These are phyloP conservation scores for Varecia variegata DNA, from an alignment of 2,797 vertebrate genomes.

Conservation along the genomic window DNA sequence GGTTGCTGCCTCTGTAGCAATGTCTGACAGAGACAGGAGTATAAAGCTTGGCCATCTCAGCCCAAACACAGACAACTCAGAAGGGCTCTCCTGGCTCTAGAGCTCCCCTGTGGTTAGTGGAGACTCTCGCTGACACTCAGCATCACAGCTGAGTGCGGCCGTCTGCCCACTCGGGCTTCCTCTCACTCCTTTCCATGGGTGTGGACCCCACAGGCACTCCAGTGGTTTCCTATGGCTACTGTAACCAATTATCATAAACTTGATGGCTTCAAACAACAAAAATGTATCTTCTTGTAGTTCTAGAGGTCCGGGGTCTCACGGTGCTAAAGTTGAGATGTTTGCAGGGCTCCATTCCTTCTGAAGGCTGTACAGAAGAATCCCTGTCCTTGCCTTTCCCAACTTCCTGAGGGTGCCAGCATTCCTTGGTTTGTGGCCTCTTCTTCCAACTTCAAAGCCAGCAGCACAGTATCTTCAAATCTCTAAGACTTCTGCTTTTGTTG, in stretches of 20 bases:
- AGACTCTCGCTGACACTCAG: neutral
- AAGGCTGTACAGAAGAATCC: neutral
- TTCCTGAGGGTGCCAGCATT: neutral
- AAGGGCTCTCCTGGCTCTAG: neutral
- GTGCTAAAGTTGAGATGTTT: neutral
- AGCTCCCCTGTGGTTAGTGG: neutral
- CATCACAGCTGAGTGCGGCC: neutral
- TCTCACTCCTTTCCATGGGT: neutral
- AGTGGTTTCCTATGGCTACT: neutral
- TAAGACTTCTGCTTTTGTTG: neutral
- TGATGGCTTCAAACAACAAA: neutral
- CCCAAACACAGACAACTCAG: neutral
- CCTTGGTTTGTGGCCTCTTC: neutral
- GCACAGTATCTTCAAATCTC: neutral
- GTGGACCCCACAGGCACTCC: neutral
- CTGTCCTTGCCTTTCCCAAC: neutral
- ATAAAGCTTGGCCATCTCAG: neutral
- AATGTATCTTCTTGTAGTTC: neutral
- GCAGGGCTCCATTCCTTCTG: neutral
- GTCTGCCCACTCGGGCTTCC: neutral
- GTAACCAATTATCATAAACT: neutral
- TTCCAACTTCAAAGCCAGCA: neutral
- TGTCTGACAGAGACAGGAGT: too few relatives aligned
- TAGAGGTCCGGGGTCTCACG: neutral
- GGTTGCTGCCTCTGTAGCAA: rapidly evolving